phyloP scores from a whole-genome alignment of 2,888 invertebrate species.

The Teleogryllus oceanicus region DNA sequence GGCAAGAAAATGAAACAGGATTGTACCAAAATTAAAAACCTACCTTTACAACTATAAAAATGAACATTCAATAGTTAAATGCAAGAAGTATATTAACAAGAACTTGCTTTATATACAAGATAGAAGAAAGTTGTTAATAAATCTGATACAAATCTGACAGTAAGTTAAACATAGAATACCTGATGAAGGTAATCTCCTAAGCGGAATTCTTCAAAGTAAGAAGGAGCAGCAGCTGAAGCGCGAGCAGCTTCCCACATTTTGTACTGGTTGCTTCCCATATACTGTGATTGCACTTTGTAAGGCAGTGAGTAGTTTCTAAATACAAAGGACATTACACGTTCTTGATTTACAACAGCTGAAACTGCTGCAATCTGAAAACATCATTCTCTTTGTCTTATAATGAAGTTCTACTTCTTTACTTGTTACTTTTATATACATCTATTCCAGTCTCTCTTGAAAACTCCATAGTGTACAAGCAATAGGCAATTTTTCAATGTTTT shows the following conservation, averaged over 20 bases:
- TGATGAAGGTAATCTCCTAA: constrained; percentile 67
- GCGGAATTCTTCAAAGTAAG: constrained; percentile 81
- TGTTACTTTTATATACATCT: background rate
- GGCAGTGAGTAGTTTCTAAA: constrained; percentile 82
- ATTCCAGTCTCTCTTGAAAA: background rate
- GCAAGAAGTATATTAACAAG: too few species aligned
- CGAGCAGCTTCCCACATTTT: constrained; percentile 79
- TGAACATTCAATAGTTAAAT: too few species aligned
- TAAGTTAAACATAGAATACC: constrained; percentile 45
- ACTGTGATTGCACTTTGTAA: constrained; percentile 63
- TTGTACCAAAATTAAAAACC: too few species aligned
- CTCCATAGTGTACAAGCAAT: too few species aligned
- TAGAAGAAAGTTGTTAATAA: background rate
- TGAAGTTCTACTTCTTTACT: background rate
- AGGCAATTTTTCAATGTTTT: too few species aligned
- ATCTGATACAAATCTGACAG: background rate
- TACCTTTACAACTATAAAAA: too few species aligned
- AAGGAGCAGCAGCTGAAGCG: constrained; percentile 88
- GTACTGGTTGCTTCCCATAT: constrained; percentile 67
- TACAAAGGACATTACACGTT: constrained; percentile 68
- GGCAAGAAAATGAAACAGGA: too few species aligned
- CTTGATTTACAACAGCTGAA: constrained; percentile 74
- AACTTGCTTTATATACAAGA: too few species aligned
- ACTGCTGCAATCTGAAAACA: constrained; percentile 64
- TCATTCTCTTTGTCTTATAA: too few species aligned